phyloP scores from a whole-genome alignment of 2,888 invertebrate species.

The Dyspetes luteomarginatus region DNA sequence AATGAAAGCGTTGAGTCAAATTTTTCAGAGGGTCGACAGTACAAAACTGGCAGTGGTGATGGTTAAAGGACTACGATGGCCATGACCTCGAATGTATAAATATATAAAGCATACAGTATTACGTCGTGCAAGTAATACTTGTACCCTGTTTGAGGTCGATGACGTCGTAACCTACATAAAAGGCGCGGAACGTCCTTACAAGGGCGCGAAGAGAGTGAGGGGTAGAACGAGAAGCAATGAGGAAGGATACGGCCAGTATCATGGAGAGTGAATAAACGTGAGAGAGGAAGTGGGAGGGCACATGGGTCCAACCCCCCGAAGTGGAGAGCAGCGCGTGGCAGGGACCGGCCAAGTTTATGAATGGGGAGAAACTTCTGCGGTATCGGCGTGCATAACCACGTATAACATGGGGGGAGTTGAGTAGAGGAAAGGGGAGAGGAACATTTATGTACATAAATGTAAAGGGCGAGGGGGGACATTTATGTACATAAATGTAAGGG shows the following conservation, averaged over 20 bases:
- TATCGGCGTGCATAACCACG: slow-evolving; percentile 67
- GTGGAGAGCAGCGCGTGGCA: slow-evolving; percentile 53
- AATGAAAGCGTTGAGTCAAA: slow-evolving; percentile 49
- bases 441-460: slow-evolving; percentile 51
- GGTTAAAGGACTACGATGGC: slow-evolving; percentile 46
- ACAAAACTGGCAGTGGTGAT: slow-evolving; percentile 21
- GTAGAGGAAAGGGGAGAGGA: slow-evolving; percentile 20
- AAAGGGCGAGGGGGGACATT: slow-evolving; percentile 44
- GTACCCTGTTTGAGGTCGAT: slow-evolving; percentile 68
- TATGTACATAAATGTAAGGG: too few species aligned
- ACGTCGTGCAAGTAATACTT: slow-evolving; percentile 62
- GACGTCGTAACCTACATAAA: slow-evolving; percentile 78
- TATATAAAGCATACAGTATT: slow-evolving; percentile 17
- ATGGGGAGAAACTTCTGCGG: slow-evolving; percentile 79
- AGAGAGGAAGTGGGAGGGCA: slow-evolving; percentile 39
- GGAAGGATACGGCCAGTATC: slow-evolving; percentile 50
- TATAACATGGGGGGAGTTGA: slow-evolving; percentile 59
- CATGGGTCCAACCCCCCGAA: slow-evolving; percentile 47
- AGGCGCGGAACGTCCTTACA: slow-evolving; percentile 63
- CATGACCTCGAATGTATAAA: slow-evolving; percentile 62
- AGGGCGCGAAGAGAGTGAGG: neutral
- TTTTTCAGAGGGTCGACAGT: slow-evolving; percentile 55
- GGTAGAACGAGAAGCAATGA: slow-evolving; percentile 50
- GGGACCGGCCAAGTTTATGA: slow-evolving; percentile 74
- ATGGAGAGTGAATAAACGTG: slow-evolving; percentile 17